These are phyloP conservation scores for Mormyrops boulengeri DNA, from an alignment of 2,797 vertebrate genomes.

Conservation along the genomic window DNA sequence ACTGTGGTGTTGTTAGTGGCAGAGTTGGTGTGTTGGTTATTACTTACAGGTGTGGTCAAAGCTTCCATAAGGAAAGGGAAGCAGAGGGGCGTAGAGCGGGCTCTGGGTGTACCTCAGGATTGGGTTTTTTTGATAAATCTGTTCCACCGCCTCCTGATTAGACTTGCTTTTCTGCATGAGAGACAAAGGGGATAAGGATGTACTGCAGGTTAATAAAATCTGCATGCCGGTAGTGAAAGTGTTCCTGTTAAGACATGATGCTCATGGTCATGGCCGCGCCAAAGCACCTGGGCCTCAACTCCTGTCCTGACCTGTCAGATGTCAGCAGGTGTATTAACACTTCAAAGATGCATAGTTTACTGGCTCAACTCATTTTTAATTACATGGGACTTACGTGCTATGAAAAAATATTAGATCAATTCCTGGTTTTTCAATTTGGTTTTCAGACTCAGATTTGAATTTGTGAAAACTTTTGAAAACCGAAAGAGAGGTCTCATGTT, in stretches of 20 bases:
- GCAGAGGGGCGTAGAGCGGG: conserved; percentile 83
- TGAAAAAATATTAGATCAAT: background rate
- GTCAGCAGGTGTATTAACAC: background rate
- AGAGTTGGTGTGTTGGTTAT: background rate
- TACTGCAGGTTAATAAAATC: background rate
- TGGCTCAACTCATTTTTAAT: background rate
- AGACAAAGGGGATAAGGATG: background rate
- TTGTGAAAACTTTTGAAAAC: background rate
- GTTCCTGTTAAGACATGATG: background rate
- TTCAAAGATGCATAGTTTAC: background rate
- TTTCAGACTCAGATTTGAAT: background rate
- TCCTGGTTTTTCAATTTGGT: background rate
- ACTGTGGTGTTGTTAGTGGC: background rate
- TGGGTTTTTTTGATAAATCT: conserved; percentile 87
- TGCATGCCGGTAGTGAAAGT: background rate
- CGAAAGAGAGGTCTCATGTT: background rate
- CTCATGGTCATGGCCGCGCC: background rate
- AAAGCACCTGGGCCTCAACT: background rate
- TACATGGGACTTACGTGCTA: background rate
- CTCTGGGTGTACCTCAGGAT: conserved; percentile 86
- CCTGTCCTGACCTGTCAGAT: background rate
- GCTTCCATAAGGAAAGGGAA: conserved; percentile 84
- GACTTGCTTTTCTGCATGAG: conserved; percentile 74
- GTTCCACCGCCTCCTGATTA: conserved; percentile 81
- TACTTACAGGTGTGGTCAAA: conserved; percentile 78